phyloP scores from a whole-genome alignment of 2,797 vertebrate genomes.

The Anas capensis region DNA sequence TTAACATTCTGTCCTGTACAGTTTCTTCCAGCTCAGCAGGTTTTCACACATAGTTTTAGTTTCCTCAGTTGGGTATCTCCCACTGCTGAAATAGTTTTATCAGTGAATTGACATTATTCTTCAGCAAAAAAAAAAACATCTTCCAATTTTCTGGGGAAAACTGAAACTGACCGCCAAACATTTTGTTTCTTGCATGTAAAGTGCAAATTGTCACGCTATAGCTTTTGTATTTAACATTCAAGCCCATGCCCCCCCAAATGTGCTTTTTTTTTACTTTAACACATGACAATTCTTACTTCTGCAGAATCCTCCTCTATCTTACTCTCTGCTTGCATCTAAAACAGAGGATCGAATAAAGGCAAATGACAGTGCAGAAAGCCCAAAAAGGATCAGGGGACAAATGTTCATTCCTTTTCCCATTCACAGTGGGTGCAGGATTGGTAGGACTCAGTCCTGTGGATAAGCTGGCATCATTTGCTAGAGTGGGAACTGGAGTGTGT shows the following conservation, averaged over 20 bases:
- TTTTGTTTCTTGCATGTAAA: neutral
- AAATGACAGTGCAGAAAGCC: neutral
- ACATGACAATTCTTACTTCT: neutral
- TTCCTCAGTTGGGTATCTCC: neutral
- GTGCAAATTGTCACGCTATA: neutral
- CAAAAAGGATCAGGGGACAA: neutral
- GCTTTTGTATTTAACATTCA: neutral
- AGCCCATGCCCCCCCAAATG: fast-evolving
- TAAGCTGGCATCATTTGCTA: neutral
- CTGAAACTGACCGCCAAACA: neutral
- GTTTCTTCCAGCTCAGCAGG: neutral
- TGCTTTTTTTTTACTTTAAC: neutral
- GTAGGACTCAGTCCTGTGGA: neutral
- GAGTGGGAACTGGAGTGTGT: neutral
- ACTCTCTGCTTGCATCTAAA: neutral
- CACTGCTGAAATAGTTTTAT: neutral
- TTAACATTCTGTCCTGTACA: neutral
- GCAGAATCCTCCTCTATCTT: neutral
- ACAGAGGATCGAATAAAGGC: neutral
- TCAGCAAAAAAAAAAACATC: neutral
- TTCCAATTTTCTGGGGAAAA: neutral
- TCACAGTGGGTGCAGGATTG: neutral
- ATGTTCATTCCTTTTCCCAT: neutral
- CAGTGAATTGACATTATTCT: neutral
- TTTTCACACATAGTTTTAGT: neutral